These are phyloP conservation scores for Felis chaus DNA, from an alignment of 2,113 vertebrate species.

Conservation along the genomic window DNA sequence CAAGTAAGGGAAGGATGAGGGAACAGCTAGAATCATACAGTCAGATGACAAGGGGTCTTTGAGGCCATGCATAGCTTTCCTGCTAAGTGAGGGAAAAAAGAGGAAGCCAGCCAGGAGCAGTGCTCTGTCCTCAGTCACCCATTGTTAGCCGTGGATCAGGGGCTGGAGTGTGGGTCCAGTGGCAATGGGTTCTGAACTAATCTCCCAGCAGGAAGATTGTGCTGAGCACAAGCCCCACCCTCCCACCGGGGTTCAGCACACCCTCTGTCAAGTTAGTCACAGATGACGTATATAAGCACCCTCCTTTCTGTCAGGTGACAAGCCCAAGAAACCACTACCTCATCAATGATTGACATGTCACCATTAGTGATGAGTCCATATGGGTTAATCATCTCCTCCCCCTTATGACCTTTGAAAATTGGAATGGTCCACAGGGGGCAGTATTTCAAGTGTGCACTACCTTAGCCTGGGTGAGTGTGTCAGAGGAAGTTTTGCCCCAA, in stretches of 20 bases:
- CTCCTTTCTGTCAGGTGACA: neutral
- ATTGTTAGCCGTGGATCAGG: accelerated
- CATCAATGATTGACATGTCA: accelerated
- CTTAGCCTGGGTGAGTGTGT: neutral
- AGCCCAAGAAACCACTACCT: neutral
- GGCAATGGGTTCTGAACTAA: neutral
- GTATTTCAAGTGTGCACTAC: neutral
- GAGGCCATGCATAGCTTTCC: neutral
- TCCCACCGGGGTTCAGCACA: accelerated
- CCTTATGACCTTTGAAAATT: neutral
- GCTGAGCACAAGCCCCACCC: accelerated
- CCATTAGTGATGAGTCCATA: neutral
- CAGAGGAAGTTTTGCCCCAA: no score
- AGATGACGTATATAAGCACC: accelerated
- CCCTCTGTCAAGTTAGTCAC: neutral
- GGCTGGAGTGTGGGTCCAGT: neutral
- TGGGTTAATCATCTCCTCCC: neutral
- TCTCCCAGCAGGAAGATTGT: neutral
- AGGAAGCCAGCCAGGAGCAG: accelerated
- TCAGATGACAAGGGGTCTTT: no score
- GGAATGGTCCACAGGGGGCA: neutral
- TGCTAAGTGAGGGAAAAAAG: neutral
- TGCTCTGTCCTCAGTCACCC: neutral
- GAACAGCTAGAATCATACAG: neutral
- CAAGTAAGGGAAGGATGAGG: neutral